Percentiles rank a stretch among this genome's conserved stretches.
Evolutionary conservation across 2,113 vertebrate genomes (phyloP).

Genomic region (Bos indicus): DNA sequence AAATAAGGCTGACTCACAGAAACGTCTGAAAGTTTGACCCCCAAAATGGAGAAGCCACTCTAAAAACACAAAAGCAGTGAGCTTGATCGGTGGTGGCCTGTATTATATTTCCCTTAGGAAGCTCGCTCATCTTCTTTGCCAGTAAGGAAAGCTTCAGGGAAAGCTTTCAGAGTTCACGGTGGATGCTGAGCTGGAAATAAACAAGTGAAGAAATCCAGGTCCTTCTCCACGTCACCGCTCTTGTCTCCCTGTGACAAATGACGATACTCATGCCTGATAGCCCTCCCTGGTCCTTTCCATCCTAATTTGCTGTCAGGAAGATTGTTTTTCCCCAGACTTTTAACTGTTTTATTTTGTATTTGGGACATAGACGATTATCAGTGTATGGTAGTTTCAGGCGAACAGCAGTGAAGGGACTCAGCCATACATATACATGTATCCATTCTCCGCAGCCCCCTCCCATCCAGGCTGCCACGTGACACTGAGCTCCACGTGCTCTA

Average conservation of each 20-base stretch:
- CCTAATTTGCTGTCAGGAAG: background rate
- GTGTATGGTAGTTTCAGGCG: background rate
- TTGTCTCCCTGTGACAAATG: background rate
- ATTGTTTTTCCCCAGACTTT: background rate
- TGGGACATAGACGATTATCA: background rate
- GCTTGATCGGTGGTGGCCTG: background rate
- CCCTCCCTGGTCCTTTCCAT: background rate
- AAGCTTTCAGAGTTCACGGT: background rate
- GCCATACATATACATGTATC: background rate
- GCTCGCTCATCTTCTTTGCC: background rate
- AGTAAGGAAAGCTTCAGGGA: background rate
- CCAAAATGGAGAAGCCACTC: background rate
- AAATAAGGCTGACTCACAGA: background rate
- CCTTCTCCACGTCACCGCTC: background rate
- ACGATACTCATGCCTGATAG: background rate
- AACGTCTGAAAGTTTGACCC: background rate
- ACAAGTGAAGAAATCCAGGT: background rate
- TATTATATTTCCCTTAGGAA: background rate
- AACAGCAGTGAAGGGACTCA: background rate
- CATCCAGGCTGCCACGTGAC: background rate
- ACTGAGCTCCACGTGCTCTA: background rate
- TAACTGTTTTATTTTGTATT: background rate
- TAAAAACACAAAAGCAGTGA: background rate
- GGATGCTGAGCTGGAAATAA: background rate
- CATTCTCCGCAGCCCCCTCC: background rate